Percentiles rank a stretch among this genome's conserved stretches.
Evolutionary conservation across 1,140 invertebrate species (phyloP).

Genomic region (Dysdera silvatica): DNA sequence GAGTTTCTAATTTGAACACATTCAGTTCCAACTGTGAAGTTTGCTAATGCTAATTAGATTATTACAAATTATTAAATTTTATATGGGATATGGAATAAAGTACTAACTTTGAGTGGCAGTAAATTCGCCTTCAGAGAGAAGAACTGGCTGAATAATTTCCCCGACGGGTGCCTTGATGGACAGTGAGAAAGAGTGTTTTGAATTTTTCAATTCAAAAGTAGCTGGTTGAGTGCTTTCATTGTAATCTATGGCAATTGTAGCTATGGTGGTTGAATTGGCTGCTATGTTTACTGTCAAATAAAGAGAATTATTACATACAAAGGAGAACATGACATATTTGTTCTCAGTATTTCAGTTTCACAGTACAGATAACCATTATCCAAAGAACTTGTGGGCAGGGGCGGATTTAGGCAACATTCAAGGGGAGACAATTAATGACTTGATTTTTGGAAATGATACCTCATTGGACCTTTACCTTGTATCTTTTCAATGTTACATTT

Average conservation of each 20-base stretch:
- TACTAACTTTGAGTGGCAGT: conserved; percentile 58
- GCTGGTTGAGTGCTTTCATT: conserved; percentile 86
- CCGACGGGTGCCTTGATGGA: conserved; percentile 74
- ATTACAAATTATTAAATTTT: not conserved
- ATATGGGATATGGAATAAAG: conserved; percentile 6
- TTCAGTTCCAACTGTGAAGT: not conserved
- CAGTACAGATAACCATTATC: not conserved
- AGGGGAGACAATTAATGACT: too few species aligned
- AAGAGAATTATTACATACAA: not conserved
- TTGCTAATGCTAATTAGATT: not conserved
- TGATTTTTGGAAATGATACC: too few species aligned
- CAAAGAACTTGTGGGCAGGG: not conserved
- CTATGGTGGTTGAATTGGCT: conserved; percentile 42
- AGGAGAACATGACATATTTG: not conserved
- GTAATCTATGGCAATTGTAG: conserved; percentile 79
- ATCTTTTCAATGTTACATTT: too few species aligned
- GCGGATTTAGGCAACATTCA: not conserved
- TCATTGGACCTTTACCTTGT: too few species aligned
- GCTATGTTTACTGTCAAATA: conserved; percentile 46
- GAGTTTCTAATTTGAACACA: too few species aligned
- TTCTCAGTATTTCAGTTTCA: not conserved
- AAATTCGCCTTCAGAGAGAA: conserved; percentile 68
- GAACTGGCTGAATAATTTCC: conserved; percentile 75
- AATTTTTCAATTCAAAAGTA: conserved; percentile 65
- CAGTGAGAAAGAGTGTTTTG: conserved; percentile 53